Evolutionary conservation across 1,140 invertebrate species (phyloP), one percentile per base, ranked within the genome.

Genomic region (Thaumatotibia leucotreta): DNA sequence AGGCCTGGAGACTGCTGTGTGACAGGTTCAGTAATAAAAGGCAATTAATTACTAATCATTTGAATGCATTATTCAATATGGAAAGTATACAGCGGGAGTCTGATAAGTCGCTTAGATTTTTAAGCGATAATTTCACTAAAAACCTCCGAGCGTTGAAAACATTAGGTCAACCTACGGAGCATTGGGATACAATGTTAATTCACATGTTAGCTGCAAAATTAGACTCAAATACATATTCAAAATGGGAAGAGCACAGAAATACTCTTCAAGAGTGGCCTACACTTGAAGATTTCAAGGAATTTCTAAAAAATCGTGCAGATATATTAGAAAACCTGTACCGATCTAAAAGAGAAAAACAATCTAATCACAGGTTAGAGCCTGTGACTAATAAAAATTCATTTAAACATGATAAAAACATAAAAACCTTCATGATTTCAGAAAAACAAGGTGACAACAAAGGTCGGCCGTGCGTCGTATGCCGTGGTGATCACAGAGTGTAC

Each of bases 1-100:
- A 61, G n/a, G 84, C 83, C 4, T 84, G 79, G 78, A 62, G 77
- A n/a, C 65, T 74, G 22, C 63, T 87, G 4, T 68, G 67, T 17
- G 66, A 83, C 29, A 50, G 76, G 62, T 89, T 73, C 50, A 67
- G 86, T 17, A 82, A 85, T 35, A 71, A 68, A 39, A 50, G 69
- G 11, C 27, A 79, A 50, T 45, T 80, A n/a, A 67, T 80, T 11
- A 50, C 10, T n/a, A 50, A 64, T 31, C 63, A 64, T 54, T 22
- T 64, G 6, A 64, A 64, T 17, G 45, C 63, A 32, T 31, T 64
- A 11, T 14, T 64, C 4, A 45, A 64, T 23, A 11, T 65, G 29
- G 39, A 65, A 9, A 2, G 22, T n/a, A 20, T 39, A 39, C 27
- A 22, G 9, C 32, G 35, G 2, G 63, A 64, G 29, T 64, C 63